Evolutionary conservation across 2,797 vertebrate species (phyloP).

Genomic region (Pseudochirops cupreus): DNA sequence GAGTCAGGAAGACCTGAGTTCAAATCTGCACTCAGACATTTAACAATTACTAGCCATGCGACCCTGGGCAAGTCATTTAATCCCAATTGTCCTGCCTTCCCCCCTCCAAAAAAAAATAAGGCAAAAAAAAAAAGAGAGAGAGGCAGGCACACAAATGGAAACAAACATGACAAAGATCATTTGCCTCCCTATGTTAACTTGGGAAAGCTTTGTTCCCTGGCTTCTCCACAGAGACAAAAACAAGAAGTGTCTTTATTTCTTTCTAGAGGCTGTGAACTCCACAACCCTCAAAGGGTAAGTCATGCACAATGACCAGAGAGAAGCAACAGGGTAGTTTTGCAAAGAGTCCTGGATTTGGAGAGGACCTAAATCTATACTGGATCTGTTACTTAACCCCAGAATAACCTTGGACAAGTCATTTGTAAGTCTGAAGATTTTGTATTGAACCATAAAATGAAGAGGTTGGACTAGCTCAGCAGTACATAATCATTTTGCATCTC

Average conservation of each 20-base stretch:
- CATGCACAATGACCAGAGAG: background rate
- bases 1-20: too few relatives aligned
- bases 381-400: background rate
- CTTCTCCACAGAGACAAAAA: background rate
- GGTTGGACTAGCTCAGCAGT: background rate
- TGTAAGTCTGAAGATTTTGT: background rate
- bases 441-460: background rate
- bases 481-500: background rate
- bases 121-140: too few relatives aligned
- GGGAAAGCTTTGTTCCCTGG: background rate
- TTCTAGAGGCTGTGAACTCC: background rate
- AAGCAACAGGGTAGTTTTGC: background rate
- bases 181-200: background rate
- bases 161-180: background rate
- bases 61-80: too few relatives aligned
- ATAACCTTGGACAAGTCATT: background rate
- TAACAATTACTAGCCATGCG: too few relatives aligned
- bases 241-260: background rate
- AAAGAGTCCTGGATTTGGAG: background rate
- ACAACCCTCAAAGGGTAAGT: background rate
- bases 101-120: too few relatives aligned
- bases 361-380: background rate
- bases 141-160: background rate
- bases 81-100: too few relatives aligned
- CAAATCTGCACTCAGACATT: too few relatives aligned